Base-by-base conservation (phyloP, 2,797 vertebrate genomes). In the Astyanax mexicanus region DNA sequence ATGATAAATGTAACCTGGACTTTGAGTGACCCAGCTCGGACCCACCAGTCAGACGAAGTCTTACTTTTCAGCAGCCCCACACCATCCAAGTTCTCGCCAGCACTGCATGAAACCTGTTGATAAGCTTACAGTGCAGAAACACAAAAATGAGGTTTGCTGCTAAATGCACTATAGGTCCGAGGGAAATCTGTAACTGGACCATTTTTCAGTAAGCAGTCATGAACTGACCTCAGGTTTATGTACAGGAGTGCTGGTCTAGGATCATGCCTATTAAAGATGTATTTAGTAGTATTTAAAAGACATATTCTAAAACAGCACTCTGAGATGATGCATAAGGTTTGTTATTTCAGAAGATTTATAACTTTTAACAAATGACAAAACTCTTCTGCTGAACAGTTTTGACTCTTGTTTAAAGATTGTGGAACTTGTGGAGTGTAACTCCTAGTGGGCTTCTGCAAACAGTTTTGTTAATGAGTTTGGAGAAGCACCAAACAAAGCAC, bases 41-140 rank as follows among this genome's bases (percentile, higher is more conserved):
- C 74, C 79, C 65, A 71, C 32, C 80, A 72, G 51, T 81, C 79
- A 75, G 37, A 74, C 69, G 44, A 76, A 87, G 90, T 92, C 87
- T 91, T 90, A 88, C 57, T 58, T 75, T 86, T 84, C 75, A 83
- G 29, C 72, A 81, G 35, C 77, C 29, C 64, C 38, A 29, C 27
- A 54, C 77, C 52, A 49, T 32, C 10, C 27, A 61, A 68, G 29
- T 44, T 49, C 29, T 44, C 44, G 15, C 51, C 74, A n/a, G 61
- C 61, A 51, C 29, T 78, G 75, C 44, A 40, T 54, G 21, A 60
- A 54, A 69, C 75, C 64, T 76, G 19, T 64, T 58, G n/a, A 12
- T 65, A 54, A 70, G 23, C 42, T 65, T 27, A 51, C 69, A 78
- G 52, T 32, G 42, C 60, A 27, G 71, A 47, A 75, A 6, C 7